These are phyloP conservation scores for Acanthoscelides obtectus DNA, from an alignment of 2,888 invertebrate genomes.

Conservation along the genomic window DNA sequence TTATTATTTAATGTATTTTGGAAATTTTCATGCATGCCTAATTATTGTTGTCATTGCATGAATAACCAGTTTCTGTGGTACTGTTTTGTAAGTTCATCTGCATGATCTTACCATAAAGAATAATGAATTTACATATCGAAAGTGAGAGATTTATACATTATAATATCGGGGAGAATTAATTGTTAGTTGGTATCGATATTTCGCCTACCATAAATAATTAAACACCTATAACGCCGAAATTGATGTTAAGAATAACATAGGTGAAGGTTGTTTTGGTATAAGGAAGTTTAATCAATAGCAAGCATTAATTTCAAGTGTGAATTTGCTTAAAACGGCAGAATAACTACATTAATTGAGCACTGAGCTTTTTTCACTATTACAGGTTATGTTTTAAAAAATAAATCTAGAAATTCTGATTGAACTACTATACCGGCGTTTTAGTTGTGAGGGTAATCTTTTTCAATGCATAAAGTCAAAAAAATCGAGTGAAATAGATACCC, in stretches of 20 bases:
- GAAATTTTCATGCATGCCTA: background rate
- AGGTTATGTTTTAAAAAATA: too few species aligned
- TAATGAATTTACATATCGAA: background rate
- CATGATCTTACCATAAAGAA: background rate
- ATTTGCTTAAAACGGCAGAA: too few species aligned
- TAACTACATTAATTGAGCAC: too few species aligned
- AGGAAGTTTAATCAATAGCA: too few species aligned
- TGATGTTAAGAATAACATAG: background rate
- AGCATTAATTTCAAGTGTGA: too few species aligned
- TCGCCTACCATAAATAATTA: background rate
- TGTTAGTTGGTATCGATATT: background rate
- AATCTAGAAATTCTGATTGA: too few species aligned
- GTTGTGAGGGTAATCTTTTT: too few species aligned
- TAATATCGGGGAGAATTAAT: background rate
- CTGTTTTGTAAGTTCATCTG: background rate
- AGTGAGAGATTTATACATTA: background rate
- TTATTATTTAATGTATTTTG: background rate
- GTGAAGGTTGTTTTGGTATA: too few species aligned
- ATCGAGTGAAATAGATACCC: too few species aligned
- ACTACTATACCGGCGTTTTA: too few species aligned
- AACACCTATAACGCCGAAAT: background rate
- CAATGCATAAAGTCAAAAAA: too few species aligned
- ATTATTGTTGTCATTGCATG: background rate
- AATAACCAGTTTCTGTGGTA: background rate
- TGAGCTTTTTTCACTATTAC: too few species aligned